phyloP scores from a whole-genome alignment of 2,113 vertebrate species.

The Percina caprodes region DNA sequence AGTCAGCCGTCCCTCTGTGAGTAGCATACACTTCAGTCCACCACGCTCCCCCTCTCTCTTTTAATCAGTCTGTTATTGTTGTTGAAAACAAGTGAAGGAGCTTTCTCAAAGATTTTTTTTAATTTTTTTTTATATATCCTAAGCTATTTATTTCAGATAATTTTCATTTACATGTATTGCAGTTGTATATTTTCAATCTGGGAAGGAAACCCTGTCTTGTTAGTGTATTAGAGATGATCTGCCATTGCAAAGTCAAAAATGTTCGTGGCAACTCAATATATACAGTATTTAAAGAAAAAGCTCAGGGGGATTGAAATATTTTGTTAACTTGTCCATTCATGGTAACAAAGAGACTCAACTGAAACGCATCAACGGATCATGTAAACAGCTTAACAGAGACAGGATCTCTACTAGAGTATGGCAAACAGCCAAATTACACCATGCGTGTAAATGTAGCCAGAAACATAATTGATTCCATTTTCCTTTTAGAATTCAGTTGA shows the following conservation, averaged over 20 bases:
- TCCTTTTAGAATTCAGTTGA: not conserved
- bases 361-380: constrained; percentile 16
- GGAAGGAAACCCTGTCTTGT: too few relatives aligned
- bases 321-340: constrained; percentile 46
- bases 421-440: constrained; percentile 37
- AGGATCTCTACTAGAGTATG: constrained; percentile 29
- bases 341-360: constrained; percentile 30
- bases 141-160: too few relatives aligned
- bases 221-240: not conserved
- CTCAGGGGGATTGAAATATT: constrained; percentile 6
- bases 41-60: too few relatives aligned
- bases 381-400: constrained; percentile 38
- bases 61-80: too few relatives aligned
- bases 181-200: too few relatives aligned
- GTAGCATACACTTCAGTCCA: too few relatives aligned
- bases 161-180: too few relatives aligned
- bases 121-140: too few relatives aligned
- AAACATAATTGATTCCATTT: constrained; percentile 16
- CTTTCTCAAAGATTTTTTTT: too few relatives aligned
- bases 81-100: too few relatives aligned
- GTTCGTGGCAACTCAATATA: not conserved
- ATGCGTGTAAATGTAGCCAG: constrained; percentile 20
- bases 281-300: constrained; percentile 8
- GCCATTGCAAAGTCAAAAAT: not conserved
- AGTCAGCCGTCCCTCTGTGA: too few relatives aligned